A percentile compares a stretch with the other conserved stretches of the same genome.
Evolutionary conservation across 1,140 invertebrate species (phyloP).

Genomic region (Sweltsa coloradensis): DNA sequence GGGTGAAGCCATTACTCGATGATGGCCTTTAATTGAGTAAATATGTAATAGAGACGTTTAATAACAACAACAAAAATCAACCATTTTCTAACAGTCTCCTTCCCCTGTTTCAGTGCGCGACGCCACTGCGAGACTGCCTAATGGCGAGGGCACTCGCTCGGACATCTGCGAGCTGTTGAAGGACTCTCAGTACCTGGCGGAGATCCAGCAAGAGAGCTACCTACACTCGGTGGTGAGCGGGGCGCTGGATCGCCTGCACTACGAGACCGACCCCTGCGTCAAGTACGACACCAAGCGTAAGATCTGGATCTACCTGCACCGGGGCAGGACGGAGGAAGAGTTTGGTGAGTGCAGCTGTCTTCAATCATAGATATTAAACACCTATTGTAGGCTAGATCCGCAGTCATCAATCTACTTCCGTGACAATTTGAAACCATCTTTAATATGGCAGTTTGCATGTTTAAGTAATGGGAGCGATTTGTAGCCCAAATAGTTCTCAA

Average conservation of each 20-base stretch:
- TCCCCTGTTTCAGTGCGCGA: constrained; percentile 83
- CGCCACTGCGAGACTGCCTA: constrained; percentile 82
- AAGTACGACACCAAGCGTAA: constrained; percentile 80
- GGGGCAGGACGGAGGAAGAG: constrained; percentile 61
- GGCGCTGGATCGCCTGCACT: constrained; percentile 76
- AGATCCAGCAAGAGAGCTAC: constrained; percentile 35
- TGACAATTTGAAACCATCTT: too few relatives aligned
- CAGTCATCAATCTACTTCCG: too few relatives aligned
- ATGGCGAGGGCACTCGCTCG: constrained; percentile 82
- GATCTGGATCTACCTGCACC: constrained; percentile 83
- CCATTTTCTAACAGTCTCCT: too few relatives aligned
- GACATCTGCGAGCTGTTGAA: constrained; percentile 77
- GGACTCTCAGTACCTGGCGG: constrained; percentile 73
- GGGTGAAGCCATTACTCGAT: too few relatives aligned
- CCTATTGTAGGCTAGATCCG: too few relatives aligned
- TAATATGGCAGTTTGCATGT: too few relatives aligned
- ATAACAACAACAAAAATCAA: too few relatives aligned
- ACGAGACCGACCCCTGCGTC: constrained; percentile 80
- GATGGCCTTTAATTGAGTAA: too few relatives aligned
- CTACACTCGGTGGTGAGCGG: constrained; percentile 79
- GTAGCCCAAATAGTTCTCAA: too few relatives aligned
- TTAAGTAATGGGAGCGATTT: too few relatives aligned
- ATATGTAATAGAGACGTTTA: too few relatives aligned
- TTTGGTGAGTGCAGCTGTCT: constrained; percentile 44
- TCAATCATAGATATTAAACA: too few relatives aligned